Conservation (phyloP, 64 coral and sea anemone species). For the Montipora foliosa region DNA sequence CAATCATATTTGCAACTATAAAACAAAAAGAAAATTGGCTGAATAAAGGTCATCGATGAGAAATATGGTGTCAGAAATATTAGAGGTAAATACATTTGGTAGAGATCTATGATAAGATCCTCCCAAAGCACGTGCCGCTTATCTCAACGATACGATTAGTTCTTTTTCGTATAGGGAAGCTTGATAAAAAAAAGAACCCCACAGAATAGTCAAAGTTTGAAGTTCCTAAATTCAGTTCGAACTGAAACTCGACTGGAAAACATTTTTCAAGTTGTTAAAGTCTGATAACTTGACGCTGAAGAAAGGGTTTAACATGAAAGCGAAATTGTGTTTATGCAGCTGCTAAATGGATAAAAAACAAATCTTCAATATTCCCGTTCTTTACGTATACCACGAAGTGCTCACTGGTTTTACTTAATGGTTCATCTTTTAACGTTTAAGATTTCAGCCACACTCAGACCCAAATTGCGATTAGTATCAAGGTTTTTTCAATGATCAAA, state of each 20-base stretch:
- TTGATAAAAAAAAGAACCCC: not conserved
- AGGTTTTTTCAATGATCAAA: too few relatives aligned
- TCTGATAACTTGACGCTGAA: not conserved
- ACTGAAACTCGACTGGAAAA: not conserved
- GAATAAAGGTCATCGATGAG: not conserved
- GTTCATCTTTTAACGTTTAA: too few relatives aligned
- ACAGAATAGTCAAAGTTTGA: not conserved
- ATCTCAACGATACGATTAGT: not conserved
- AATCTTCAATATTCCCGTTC: not conserved
- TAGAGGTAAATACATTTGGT: constrained; percentile 6
- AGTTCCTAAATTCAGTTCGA: not conserved
- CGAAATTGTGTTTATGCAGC: not conserved
- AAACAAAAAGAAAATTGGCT: not conserved
- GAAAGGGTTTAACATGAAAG: not conserved
- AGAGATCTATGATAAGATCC: not conserved
- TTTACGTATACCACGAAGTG: not conserved
- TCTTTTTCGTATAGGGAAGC: not conserved
- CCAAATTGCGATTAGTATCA: not conserved
- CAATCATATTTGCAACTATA: too few relatives aligned
- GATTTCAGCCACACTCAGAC: too few relatives aligned
- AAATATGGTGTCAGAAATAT: not conserved
- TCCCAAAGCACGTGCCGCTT: constrained; percentile 19
- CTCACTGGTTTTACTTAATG: not conserved
- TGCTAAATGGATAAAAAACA: not conserved
- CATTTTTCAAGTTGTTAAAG: not conserved